A percentile compares a stretch with the other conserved stretches of the same genome.
Evolutionary conservation across 2,888 invertebrate species (phyloP).

Genomic region (Euclidia mi): DNA sequence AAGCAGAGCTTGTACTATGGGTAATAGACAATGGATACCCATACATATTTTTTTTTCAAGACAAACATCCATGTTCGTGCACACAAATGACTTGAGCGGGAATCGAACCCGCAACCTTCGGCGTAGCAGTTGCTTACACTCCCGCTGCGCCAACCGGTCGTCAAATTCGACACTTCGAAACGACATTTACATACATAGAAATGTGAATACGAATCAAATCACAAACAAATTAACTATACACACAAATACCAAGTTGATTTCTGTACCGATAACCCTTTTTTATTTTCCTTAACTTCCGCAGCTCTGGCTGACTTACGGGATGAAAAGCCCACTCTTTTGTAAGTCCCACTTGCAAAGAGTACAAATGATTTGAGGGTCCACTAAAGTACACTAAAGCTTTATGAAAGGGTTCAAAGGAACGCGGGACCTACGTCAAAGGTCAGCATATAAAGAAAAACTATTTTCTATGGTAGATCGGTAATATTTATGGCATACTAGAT

Average conservation of each 20-base stretch:
- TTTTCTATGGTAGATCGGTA: not conserved
- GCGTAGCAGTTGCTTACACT: no score
- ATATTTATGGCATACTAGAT: not conserved
- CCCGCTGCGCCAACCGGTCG: no score
- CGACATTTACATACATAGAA: no score
- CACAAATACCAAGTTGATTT: not conserved
- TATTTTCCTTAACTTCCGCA: not conserved
- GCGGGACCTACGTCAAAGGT: not conserved
- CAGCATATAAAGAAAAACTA: not conserved
- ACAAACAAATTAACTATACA: not conserved
- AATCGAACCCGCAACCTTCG: no score
- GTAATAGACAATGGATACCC: no score
- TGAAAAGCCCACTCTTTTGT: not conserved
- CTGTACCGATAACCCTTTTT: not conserved
- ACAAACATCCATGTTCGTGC: no score
- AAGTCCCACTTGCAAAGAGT: not conserved
- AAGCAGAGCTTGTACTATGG: no score
- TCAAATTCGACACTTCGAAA: no score
- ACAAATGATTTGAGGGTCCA: conserved; percentile 8
- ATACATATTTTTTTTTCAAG: no score
- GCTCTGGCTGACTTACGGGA: not conserved
- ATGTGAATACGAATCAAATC: no score
- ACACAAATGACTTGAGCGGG: no score
- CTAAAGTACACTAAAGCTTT: conserved; percentile 6
- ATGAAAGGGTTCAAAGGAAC: conserved; percentile 5